Evolutionary conservation across 1,140 invertebrate species (phyloP).

Genomic region (Cotesia vestalis): DNA sequence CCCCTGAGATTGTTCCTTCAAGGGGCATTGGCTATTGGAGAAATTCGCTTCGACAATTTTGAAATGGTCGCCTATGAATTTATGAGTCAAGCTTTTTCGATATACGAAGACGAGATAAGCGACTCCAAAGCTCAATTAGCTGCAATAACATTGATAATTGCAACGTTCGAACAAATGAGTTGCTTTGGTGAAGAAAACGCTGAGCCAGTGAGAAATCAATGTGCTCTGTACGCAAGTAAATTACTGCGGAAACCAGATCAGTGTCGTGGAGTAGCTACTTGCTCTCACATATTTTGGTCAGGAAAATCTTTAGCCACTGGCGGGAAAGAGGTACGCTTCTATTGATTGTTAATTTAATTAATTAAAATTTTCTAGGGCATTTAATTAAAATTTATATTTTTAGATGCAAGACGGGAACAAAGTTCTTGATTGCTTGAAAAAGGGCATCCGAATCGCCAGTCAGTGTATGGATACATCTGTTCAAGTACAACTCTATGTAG

Average conservation of each 20-base stretch:
- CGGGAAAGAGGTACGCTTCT: constrained; percentile 71
- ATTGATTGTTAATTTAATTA: background rate
- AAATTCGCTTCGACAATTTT: constrained; percentile 92
- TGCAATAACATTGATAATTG: constrained; percentile 94
- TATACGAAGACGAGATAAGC: constrained; percentile 99
- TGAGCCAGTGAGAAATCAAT: constrained; percentile 94
- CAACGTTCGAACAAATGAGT: constrained; percentile 93
- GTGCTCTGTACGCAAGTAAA: constrained; percentile 92
- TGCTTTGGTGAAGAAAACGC: constrained; percentile 97
- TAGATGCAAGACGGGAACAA: constrained; percentile 89
- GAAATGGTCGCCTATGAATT: constrained; percentile 99
- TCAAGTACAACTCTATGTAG: constrained; percentile 94
- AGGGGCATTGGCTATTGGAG: constrained; percentile 91
- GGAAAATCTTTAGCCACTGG: constrained; percentile 78
- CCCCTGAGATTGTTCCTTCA: constrained; percentile 93
- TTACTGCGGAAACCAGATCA: constrained; percentile 98
- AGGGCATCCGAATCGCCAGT: constrained; percentile 91
- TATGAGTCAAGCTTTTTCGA: constrained; percentile 95
- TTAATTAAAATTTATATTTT: constrained; percentile 43
- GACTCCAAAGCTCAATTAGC: constrained; percentile 97
- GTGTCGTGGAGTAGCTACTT: constrained; percentile 88
- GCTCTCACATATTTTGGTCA: constrained; percentile 97
- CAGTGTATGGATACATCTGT: constrained; percentile 98
- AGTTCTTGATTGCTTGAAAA: constrained; percentile 95
- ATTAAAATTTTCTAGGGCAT: background rate